These are phyloP conservation scores for Sebastes ruberrimus DNA, from an alignment of 2,797 vertebrate species.

Conservation along the genomic window DNA sequence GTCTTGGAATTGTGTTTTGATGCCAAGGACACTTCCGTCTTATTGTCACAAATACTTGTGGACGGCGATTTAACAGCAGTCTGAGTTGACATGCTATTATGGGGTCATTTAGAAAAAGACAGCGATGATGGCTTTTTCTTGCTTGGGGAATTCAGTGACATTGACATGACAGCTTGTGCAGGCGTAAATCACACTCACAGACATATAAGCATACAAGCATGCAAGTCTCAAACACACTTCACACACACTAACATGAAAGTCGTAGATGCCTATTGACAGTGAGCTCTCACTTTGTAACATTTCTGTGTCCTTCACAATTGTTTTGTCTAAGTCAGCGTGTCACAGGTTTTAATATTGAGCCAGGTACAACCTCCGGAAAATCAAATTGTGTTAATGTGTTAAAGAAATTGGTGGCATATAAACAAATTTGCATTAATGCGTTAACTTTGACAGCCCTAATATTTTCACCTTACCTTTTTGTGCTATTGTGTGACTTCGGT, in stretches of 20 bases:
- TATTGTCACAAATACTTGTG: slow-evolving; percentile 54
- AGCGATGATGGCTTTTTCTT: slow-evolving; percentile 42
- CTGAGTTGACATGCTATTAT: slow-evolving; percentile 48
- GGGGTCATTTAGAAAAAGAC: slow-evolving; percentile 35
- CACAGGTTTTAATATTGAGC: background rate
- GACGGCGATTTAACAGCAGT: slow-evolving; percentile 55
- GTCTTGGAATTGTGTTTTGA: slow-evolving; percentile 50
- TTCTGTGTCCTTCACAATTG: slow-evolving; percentile 21
- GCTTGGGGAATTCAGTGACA: slow-evolving; percentile 25
- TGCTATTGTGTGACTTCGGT: too few species aligned
- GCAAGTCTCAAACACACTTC: background rate
- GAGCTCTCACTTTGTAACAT: slow-evolving; percentile 33
- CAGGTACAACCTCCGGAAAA: too few species aligned
- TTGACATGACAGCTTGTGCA: slow-evolving; percentile 26
- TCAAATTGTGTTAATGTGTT: too few species aligned
- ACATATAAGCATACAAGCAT: background rate
- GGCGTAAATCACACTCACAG: background rate
- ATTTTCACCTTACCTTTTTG: too few species aligned
- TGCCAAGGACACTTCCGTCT: slow-evolving; percentile 58
- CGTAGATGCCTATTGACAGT: slow-evolving; percentile 34
- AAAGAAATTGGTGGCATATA: too few species aligned
- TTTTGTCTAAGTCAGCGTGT: slow-evolving; percentile 43
- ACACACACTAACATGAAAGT: slow-evolving; percentile 9
- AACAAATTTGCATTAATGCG: too few species aligned
- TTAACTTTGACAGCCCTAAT: too few species aligned